phyloP scores from a whole-genome alignment of 2,888 invertebrate species.

The Tuta absoluta region DNA sequence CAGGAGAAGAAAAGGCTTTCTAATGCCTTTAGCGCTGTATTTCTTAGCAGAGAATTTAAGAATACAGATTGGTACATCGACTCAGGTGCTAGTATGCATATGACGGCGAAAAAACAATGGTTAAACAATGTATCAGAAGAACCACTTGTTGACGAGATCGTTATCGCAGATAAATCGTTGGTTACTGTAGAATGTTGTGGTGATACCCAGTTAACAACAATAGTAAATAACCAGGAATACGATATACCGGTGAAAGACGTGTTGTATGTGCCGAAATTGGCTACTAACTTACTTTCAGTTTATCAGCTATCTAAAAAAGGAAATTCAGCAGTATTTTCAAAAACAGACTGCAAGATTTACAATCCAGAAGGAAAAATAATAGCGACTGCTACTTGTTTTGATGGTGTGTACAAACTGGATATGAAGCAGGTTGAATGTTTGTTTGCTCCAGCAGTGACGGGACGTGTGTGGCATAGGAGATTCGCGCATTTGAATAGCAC shows the following conservation, averaged over 20 bases:
- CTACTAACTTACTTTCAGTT: too few species aligned
- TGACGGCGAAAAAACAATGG: slow-evolving; percentile 36
- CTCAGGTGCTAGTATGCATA: slow-evolving; percentile 35
- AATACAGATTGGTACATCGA: slow-evolving; percentile 38
- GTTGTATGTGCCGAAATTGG: too few species aligned
- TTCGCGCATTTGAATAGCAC: neutral
- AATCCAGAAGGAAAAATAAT: slow-evolving; percentile 29
- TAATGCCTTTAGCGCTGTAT: slow-evolving; percentile 40
- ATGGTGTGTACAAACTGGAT: slow-evolving; percentile 33
- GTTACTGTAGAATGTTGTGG: too few species aligned
- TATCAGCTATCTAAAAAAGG: too few species aligned
- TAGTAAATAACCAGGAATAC: too few species aligned
- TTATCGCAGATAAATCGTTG: too few species aligned
- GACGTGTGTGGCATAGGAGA: neutral
- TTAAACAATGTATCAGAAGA: slow-evolving; percentile 28
- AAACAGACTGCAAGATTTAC: too few species aligned
- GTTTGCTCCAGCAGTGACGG: neutral
- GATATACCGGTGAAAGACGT: too few species aligned
- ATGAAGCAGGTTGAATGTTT: neutral
- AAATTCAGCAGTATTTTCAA: too few species aligned
- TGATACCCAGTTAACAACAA: too few species aligned
- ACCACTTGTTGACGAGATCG: too few species aligned
- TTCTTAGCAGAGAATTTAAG: slow-evolving; percentile 38
- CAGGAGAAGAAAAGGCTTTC: too few species aligned
- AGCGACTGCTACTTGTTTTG: slow-evolving; percentile 25